A percentile compares a stretch with the other conserved stretches of the same genome.
These are phyloP conservation scores for Hedychridium roseum DNA, from an alignment of 2,888 invertebrate genomes.

Conservation along the genomic window DNA sequence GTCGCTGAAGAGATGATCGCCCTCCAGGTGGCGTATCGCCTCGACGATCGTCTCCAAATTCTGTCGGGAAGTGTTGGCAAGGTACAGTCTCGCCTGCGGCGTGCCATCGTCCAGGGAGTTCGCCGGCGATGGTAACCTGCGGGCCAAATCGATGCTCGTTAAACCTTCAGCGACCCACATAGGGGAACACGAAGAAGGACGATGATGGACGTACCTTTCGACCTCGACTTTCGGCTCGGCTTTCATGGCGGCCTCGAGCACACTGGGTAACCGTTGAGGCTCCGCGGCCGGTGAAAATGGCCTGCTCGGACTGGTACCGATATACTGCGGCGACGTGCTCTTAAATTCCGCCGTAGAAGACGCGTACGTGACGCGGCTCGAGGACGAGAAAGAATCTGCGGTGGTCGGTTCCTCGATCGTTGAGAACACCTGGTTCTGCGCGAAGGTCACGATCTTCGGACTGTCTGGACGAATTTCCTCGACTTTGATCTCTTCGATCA, in stretches of 20 bases:
- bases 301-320: slow-evolving; percentile 51
- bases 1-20: slow-evolving; percentile 91
- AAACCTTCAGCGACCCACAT: no score
- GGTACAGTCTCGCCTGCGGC: slow-evolving; percentile 66
- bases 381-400: slow-evolving; percentile 49
- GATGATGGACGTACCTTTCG: slow-evolving; percentile 61
- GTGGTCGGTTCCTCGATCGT: slow-evolving; percentile 46
- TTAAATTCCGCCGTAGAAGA: slow-evolving; percentile 47
- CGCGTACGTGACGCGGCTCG: slow-evolving; percentile 43
- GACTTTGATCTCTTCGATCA: slow-evolving; percentile 52
- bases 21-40: slow-evolving; percentile 97
- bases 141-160: slow-evolving; percentile 64
- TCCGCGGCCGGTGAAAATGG: slow-evolving; percentile 59
- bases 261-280: slow-evolving; percentile 70
- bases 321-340: slow-evolving; percentile 45
- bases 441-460: slow-evolving; percentile 54
- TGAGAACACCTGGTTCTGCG: slow-evolving; percentile 46
- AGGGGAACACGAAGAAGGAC: slow-evolving; percentile 9
- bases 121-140: slow-evolving; percentile 71
- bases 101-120: slow-evolving; percentile 63
- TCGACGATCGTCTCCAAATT: slow-evolving; percentile 98
- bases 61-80: slow-evolving; percentile 84
- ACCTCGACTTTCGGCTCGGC: slow-evolving; percentile 86
- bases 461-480: slow-evolving; percentile 45
- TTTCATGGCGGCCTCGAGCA: slow-evolving; percentile 87